Evolutionary conservation across 2,113 vertebrate genomes (phyloP).

Genomic region (Caloenas nicobarica): DNA sequence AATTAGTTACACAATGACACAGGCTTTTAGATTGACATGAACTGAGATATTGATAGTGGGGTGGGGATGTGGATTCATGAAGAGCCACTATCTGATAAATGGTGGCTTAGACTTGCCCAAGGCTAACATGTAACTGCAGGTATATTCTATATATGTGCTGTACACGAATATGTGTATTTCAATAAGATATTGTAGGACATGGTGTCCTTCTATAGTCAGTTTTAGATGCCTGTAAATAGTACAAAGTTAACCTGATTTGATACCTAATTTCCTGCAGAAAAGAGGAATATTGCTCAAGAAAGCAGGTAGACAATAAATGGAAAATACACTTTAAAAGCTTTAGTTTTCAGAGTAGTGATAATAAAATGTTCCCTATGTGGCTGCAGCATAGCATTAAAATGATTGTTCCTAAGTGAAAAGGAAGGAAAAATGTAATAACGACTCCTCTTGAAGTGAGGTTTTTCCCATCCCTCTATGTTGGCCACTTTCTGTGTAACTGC

Average conservation of each 20-base stretch:
- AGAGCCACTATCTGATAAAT: not conserved
- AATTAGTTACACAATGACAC: not conserved
- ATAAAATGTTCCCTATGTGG: not conserved
- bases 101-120: not conserved
- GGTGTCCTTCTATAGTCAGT: not conserved
- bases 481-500: not conserved
- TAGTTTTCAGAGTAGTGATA: not conserved
- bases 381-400: not conserved
- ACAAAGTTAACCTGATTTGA: not conserved
- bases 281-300: not conserved
- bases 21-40: not conserved
- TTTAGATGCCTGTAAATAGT: not conserved
- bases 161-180: not conserved
- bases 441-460: not conserved
- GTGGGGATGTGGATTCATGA: not conserved
- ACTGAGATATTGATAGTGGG: not conserved
- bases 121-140: not conserved
- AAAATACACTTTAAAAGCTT: not conserved
- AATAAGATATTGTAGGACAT: not conserved
- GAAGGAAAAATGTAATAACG: not conserved
- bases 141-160: not conserved
- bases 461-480: not conserved
- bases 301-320: not conserved
- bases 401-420: not conserved
- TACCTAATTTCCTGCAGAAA: not conserved